Evolutionary conservation across 1,140 invertebrate species (phyloP).

Genomic region (Physella acuta): DNA sequence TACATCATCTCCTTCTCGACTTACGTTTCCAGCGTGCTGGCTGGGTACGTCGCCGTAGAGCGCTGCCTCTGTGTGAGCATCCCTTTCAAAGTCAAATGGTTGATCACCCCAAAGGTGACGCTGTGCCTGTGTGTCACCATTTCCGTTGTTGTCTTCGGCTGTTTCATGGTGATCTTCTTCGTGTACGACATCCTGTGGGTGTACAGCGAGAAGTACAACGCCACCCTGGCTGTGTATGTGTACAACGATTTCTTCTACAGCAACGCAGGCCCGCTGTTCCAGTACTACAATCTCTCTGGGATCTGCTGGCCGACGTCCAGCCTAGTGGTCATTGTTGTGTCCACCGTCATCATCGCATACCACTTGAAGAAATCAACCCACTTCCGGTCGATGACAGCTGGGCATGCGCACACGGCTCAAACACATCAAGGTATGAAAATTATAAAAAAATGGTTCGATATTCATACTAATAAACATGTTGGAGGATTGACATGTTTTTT

Average conservation of each 20-base stretch:
- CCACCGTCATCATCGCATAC: background rate
- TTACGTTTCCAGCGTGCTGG: conserved; percentile 9
- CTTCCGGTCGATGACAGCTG: background rate
- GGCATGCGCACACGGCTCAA: too few relatives aligned
- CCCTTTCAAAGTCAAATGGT: conserved; percentile 7
- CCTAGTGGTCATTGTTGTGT: conserved; percentile 7
- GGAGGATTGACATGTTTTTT: background rate
- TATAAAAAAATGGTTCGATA: background rate
- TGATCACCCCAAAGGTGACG: conserved; percentile 6
- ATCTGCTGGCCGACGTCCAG: conserved; percentile 1
- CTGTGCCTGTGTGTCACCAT: background rate
- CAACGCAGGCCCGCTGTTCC: background rate
- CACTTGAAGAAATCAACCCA: background rate
- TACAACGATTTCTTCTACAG: background rate
- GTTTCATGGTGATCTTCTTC: background rate
- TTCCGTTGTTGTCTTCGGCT: conserved; percentile 2
- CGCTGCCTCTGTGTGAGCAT: conserved; percentile 11
- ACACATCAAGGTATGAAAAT: background rate
- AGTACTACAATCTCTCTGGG: conserved; percentile 9
- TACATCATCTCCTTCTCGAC: conserved; percentile 7
- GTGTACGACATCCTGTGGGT: conserved; percentile 16
- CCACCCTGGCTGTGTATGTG: background rate
- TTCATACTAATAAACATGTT: background rate
- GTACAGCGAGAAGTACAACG: background rate
- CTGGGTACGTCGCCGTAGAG: conserved; percentile 11